These are phyloP conservation scores for Hippoglossus stenolepis DNA, from an alignment of 2,113 vertebrate species.

Conservation along the genomic window DNA sequence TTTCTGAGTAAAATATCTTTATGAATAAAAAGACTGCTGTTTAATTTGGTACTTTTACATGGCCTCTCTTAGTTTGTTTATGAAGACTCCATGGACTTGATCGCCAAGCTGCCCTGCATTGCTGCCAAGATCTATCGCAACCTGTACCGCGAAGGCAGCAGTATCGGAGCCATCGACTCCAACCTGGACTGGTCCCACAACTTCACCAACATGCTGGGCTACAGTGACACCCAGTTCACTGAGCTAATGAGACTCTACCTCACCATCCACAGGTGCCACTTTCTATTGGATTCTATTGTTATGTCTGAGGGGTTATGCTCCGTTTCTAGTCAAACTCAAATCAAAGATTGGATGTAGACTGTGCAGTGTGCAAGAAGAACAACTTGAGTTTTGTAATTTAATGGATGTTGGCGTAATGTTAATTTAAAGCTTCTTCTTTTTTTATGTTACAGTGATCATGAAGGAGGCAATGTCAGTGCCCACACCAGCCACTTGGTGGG, in stretches of 20 bases:
- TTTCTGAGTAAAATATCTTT: too few species aligned
- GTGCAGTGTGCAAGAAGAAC: too few species aligned
- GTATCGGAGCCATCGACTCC: slow-evolving; percentile 96
- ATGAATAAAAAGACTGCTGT: too few species aligned
- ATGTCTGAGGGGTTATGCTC: too few species aligned
- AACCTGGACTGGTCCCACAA: slow-evolving; percentile 98
- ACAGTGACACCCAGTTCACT: slow-evolving; percentile 91
- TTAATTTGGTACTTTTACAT: neutral
- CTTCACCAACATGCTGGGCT: slow-evolving; percentile 98
- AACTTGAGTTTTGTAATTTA: too few species aligned
- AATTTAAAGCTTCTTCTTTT: too few species aligned
- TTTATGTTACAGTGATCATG: slow-evolving; percentile 87
- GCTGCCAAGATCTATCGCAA: slow-evolving; percentile 99
- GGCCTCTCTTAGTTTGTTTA: slow-evolving; percentile 87
- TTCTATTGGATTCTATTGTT: too few species aligned
- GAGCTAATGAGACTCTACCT: slow-evolving; percentile 99
- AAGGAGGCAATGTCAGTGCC: slow-evolving; percentile 96
- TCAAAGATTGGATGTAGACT: too few species aligned
- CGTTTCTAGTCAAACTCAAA: too few species aligned
- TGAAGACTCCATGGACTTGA: slow-evolving; percentile 97
- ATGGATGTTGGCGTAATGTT: too few species aligned
- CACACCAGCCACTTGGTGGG: slow-evolving; percentile 96
- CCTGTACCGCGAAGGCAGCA: slow-evolving; percentile 94
- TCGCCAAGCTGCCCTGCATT: slow-evolving; percentile 96
- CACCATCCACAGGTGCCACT: slow-evolving; percentile 92